Evolutionary conservation across 2,113 vertebrate species (phyloP).

Genomic region (Brachypodius melanocephalos): DNA sequence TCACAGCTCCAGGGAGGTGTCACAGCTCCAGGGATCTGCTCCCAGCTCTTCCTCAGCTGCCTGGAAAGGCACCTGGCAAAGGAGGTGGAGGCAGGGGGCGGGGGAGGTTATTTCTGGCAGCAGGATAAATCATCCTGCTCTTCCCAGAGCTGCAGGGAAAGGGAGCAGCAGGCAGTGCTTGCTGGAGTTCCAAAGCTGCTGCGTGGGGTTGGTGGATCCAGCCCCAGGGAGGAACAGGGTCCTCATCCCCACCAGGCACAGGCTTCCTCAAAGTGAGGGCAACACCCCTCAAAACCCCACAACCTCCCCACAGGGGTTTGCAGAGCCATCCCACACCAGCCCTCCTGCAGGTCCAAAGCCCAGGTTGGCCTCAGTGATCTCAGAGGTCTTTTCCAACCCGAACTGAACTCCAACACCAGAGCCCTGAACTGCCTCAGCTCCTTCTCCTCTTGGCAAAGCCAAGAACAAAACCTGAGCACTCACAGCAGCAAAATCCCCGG

Average conservation of each 20-base stretch:
- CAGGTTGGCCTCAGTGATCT: background rate
- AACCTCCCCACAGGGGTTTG: background rate
- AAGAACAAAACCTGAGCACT: background rate
- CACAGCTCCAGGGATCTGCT: background rate
- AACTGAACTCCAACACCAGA: background rate
- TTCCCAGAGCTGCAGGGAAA: background rate
- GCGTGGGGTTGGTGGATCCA: background rate
- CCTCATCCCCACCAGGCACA: background rate
- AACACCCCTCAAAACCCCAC: background rate
- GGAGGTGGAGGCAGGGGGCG: background rate
- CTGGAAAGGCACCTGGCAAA: background rate
- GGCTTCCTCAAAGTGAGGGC: background rate
- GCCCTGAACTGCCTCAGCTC: background rate
- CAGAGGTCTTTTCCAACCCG: background rate
- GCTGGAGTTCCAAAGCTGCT: background rate
- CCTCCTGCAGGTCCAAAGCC: background rate
- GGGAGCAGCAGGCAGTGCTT: background rate
- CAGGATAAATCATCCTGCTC: background rate
- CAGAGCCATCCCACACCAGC: background rate
- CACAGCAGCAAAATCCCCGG: background rate
- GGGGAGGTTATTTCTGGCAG: conserved; percentile 46
- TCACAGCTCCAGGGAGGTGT: background rate
- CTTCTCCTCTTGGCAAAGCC: background rate
- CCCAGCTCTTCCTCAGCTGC: background rate
- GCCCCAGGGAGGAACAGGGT: background rate